Evolutionary conservation across 1,140 invertebrate species (phyloP).

Genomic region (Pogonognathellus flavescens): DNA sequence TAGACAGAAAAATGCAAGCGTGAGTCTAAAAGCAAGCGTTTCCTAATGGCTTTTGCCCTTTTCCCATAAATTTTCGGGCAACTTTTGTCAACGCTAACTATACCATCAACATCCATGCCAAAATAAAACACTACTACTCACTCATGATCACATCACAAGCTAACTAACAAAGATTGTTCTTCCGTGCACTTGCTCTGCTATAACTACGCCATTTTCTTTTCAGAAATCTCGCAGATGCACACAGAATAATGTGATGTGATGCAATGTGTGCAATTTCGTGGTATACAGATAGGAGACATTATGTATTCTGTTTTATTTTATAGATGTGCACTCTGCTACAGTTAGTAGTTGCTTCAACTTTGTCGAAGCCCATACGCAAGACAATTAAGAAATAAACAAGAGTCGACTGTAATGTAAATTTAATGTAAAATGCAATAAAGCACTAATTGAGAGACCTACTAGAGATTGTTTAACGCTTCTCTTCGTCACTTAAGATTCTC

Average conservation of each 20-base stretch:
- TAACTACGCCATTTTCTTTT: slow-evolving; percentile 7
- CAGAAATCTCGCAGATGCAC: background rate
- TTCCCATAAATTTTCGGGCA: slow-evolving; percentile 59
- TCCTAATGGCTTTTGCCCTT: slow-evolving; percentile 63
- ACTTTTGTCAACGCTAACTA: slow-evolving; percentile 63
- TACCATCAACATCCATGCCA: slow-evolving; percentile 61
- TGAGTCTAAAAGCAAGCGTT: slow-evolving; percentile 61
- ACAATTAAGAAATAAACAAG: slow-evolving; percentile 31
- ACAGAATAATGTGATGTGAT: background rate
- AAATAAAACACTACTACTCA: slow-evolving; percentile 55
- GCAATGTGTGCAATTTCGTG: too few relatives aligned
- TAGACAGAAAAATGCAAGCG: slow-evolving; percentile 61
- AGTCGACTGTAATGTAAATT: slow-evolving; percentile 41
- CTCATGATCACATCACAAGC: slow-evolving; percentile 44
- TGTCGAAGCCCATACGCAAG: background rate
- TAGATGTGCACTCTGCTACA: too few relatives aligned
- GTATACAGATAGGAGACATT: background rate
- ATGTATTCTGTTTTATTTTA: background rate
- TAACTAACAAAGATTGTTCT: slow-evolving; percentile 45
- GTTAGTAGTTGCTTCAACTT: too few relatives aligned
- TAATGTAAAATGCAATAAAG: slow-evolving; percentile 24
- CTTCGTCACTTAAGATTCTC: slow-evolving; percentile 18
- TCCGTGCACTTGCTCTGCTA: slow-evolving; percentile 34
- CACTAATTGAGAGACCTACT: background rate
- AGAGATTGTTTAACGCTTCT: slow-evolving; percentile 35